Base-by-base conservation (phyloP, 2,888 invertebrate genomes). In the Galeopsomyia nigrocyanea region DNA sequence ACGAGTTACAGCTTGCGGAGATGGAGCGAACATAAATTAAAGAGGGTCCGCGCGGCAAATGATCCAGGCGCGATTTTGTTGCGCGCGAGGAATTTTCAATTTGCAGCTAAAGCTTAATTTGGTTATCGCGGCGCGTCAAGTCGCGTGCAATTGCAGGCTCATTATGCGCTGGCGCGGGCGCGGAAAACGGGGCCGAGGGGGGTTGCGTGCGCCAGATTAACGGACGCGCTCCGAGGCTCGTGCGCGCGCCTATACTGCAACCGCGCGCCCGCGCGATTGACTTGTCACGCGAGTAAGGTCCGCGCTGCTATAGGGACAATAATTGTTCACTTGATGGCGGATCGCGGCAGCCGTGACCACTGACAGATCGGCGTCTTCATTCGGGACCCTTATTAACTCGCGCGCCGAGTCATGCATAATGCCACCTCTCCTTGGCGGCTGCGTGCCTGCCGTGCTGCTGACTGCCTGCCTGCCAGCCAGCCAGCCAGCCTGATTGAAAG, bases 201-300 rank as follows among this genome's bases (percentile, higher is more conserved):
- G 47, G 19, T 68, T 62, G 68, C 68, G 55, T 68, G 68, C 55
- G 26, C 56, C 22, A 19, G 47, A 61, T 68, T 61, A 68, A 68
- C 62, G 61, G 68, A 49, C 31, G 39, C 60, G 46, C 10, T 17
- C 47, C 46, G 19, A 39, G 39, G 46, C 60, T 26, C 14, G 39
- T 49, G 57, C 50, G 53, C n/a, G 51, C 6, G n/a, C 51, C 6
- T n/a, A 14, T 6, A 17, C 6, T 51, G n/a, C 10, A 51, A 51
- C 17, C 51, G 51, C 51, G 51, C 51, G 51, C 16, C 26, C 26
- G 26, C 26, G 26, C 26, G 26, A 26, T 26, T 21, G 56, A 19
- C 70, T 39, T 39, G 58, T 63, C 63, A 58, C 39, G 57, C 63
- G 31, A n/a, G n/a, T n/a, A n/a, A n/a, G 26, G 13, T 7, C 21